Conservation (phyloP, 2,888 invertebrate genomes). For the Syrista parreyssii region DNA sequence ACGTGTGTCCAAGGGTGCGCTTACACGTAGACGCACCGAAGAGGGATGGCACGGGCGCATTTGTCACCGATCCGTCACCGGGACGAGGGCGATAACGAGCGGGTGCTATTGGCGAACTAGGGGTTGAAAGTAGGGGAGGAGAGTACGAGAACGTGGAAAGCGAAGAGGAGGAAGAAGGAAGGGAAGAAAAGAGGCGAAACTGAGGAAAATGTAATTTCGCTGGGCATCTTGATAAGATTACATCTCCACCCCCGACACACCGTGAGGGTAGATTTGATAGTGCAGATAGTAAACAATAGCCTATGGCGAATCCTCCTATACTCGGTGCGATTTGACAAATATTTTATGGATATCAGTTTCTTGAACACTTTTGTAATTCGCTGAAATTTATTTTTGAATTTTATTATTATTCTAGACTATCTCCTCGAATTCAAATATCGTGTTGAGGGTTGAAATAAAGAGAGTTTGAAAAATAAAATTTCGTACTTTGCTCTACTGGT, state of each 20-base stretch:
- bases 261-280: not conserved
- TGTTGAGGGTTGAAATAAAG: not conserved
- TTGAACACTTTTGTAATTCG: not conserved
- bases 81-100: slow-evolving; percentile 27
- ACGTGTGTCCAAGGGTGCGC: slow-evolving; percentile 11
- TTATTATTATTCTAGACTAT: not conserved
- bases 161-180: not conserved
- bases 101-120: not conserved
- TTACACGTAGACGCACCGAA: slow-evolving; percentile 9
- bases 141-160: not conserved
- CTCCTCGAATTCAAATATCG: not conserved
- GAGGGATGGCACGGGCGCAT: slow-evolving; percentile 24
- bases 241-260: slow-evolving; percentile 14
- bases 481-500: not conserved
- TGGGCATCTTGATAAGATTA: slow-evolving; percentile 28
- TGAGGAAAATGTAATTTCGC: slow-evolving; percentile 28
- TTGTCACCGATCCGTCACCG: slow-evolving; percentile 35
- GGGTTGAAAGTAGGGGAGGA: not conserved
- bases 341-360: not conserved
- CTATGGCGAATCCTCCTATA: not conserved
- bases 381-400: not conserved
- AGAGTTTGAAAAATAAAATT: not conserved
- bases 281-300: not conserved
- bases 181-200: slow-evolving; percentile 8
- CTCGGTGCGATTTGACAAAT: not conserved